Conservation (phyloP, 2,888 invertebrate species). For the Erebia epiphron region DNA sequence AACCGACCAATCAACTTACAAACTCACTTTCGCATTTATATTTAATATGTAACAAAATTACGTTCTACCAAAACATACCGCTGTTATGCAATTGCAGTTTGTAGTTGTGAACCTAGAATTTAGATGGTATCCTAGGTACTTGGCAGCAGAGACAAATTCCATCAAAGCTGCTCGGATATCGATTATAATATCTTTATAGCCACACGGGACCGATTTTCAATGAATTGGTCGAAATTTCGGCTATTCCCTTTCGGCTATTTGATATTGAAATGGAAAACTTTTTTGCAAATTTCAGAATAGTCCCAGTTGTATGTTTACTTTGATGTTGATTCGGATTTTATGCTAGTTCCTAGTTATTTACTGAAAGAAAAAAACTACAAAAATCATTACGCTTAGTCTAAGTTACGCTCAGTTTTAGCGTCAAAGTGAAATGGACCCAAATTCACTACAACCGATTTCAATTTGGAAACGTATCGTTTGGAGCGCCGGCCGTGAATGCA, state of each 20-base stretch:
- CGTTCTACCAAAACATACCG: too few species aligned
- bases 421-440: too few species aligned
- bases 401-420: too few species aligned
- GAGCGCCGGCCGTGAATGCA: too few species aligned
- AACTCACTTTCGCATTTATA: too few species aligned
- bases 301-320: constrained; percentile 1
- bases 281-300: background rate
- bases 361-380: background rate
- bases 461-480: too few species aligned
- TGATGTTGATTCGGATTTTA: background rate
- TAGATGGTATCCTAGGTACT: background rate
- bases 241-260: background rate
- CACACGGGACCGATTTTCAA: background rate
- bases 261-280: constrained; percentile 1
- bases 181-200: constrained; percentile 10
- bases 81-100: background rate
- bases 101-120: background rate
- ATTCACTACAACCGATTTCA: too few species aligned
- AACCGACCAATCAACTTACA: too few species aligned
- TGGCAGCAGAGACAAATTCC: background rate
- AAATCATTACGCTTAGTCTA: background rate
- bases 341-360: background rate
- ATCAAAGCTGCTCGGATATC: background rate
- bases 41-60: too few species aligned
- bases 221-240: background rate